Evolutionary conservation across 2,113 vertebrate genomes (phyloP).

Genomic region (Corythaixoides concolor): DNA sequence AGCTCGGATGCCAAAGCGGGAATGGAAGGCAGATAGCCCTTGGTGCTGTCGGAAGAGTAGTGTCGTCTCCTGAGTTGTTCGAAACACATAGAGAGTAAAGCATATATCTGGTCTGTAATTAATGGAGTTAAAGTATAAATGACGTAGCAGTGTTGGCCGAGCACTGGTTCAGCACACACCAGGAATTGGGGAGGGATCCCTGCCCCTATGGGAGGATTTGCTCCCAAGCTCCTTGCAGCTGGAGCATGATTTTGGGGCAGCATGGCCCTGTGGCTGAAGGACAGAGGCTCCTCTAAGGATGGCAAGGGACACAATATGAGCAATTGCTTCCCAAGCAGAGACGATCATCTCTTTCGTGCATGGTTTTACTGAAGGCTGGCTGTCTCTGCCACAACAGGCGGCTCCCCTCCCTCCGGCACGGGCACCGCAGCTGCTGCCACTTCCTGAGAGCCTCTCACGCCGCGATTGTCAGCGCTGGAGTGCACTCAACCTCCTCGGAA

Average conservation of each 20-base stretch:
- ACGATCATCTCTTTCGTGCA: accelerated
- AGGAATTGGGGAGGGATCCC: neutral
- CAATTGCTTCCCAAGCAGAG: neutral
- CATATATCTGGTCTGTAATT: neutral
- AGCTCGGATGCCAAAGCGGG: neutral
- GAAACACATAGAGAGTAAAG: neutral
- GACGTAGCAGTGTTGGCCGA: neutral
- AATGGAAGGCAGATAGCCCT: neutral
- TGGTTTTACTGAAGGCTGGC: neutral
- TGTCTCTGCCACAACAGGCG: neutral
- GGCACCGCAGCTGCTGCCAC: neutral
- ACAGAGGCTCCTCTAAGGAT: neutral
- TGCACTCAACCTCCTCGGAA: slow-evolving; percentile 10
- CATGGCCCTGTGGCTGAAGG: neutral
- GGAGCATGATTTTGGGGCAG: neutral
- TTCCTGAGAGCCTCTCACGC: slow-evolving; percentile 18
- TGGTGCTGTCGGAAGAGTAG: neutral
- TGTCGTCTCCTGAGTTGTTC: neutral
- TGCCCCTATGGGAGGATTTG: neutral
- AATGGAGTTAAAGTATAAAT: neutral
- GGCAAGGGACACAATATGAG: neutral
- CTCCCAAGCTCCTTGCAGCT: neutral
- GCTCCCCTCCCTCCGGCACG: neutral
- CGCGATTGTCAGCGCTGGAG: neutral
- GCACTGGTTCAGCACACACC: neutral